Evolutionary conservation across 2,797 vertebrate genomes (phyloP), one percentile per base, ranked within the genome.

Genomic region (Sebastes steindachneri): DNA sequence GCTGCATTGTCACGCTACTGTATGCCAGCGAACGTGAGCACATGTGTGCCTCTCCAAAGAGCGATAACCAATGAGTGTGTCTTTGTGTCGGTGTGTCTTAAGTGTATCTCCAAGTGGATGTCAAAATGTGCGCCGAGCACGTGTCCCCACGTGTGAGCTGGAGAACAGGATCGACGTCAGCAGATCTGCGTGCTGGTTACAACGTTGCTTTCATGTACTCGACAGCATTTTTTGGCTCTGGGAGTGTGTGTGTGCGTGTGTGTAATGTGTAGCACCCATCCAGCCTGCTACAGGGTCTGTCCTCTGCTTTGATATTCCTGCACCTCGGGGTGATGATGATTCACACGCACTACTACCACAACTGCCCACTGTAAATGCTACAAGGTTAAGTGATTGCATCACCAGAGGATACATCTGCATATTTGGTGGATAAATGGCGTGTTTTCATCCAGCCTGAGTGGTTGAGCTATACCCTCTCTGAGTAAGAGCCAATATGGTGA

Each of bases 131-230:
- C 6, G 9, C 21, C 15, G 10, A 59, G 76, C 92, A 92, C 83
- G 68, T 92, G 89, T 86, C n/a, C n/a, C 14, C 31, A 59, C 77
- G 76, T 79, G 90, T 84, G 88, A 87, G 86, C 76, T 37, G 6
- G 74, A 78, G 78, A 87, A 82, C 75, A 86, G 25, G 15, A 71
- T 68, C 35, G 1, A 86, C 86, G 80, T 91, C 87, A 92, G 87
- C 74, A 73, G 59, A 79, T 68, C 70, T 78, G 75, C 66, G 45
- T 68, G 65, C 33, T 68, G 64, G 62, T 77, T 58, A 83, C 64
- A 77, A 51, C 8, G 2, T 75, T 81, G 51, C 71, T 72, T 76
- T 82, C 70, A 67, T 77, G 59, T 74, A 71, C 74, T 70, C 35
- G 0, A 41, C 58, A 73, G n/a, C 57, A 66, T 80, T 35, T 79